These are phyloP conservation scores for Phasia obesa DNA, from an alignment of 2,888 invertebrate species.

Conservation along the genomic window DNA sequence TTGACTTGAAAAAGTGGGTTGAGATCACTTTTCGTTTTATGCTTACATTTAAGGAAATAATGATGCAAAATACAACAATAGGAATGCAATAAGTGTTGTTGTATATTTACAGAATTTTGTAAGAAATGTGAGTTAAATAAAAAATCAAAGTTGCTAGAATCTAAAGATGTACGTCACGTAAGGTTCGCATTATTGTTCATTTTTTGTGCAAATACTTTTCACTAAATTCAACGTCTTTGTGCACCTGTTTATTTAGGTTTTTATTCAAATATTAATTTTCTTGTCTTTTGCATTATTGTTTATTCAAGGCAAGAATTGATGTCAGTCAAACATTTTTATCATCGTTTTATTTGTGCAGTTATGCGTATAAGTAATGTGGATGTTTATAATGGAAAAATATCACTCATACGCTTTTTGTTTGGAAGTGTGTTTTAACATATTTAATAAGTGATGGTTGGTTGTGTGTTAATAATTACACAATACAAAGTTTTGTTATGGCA, in stretches of 20 bases:
- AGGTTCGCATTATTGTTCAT: too few species aligned
- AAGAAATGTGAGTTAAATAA: too few species aligned
- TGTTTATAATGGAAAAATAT: neutral
- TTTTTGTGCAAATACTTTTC: too few species aligned
- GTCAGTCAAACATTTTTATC: neutral
- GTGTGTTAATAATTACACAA: neutral
- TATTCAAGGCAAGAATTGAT: constrained; percentile 4
- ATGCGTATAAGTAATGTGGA: constrained; percentile 37
- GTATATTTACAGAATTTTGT: too few species aligned
- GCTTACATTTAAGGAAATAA: constrained; percentile 32
- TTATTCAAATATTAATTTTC: neutral
- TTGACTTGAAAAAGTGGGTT: constrained; percentile 39
- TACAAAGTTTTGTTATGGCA: neutral
- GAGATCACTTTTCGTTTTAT: constrained; percentile 5
- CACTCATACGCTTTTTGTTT: constrained; percentile 27
- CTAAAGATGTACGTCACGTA: too few species aligned
- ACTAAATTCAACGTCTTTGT: too few species aligned
- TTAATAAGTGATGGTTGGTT: neutral
- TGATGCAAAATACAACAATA: constrained; percentile 12
- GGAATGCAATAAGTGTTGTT: too few species aligned
- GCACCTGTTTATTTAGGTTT: too few species aligned
- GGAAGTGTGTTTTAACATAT: neutral
- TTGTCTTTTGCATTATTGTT: neutral
- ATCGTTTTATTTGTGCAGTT: neutral
- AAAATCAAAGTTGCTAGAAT: too few species aligned